Evolutionary conservation across 2,113 vertebrate species (phyloP).

Genomic region (Octodon degus): DNA sequence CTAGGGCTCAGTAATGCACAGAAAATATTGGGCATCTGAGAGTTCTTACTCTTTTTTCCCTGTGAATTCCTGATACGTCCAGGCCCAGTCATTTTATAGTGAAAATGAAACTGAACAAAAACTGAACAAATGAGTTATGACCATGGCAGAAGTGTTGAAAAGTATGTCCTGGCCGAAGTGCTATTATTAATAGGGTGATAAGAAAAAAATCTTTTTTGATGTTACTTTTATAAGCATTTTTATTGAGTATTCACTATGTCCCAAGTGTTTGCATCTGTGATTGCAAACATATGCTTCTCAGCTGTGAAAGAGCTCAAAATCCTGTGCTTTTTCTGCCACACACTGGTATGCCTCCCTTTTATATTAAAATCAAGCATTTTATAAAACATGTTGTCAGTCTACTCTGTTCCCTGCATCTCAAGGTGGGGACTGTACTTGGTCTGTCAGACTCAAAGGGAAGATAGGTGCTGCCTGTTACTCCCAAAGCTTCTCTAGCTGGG

Average conservation of each 20-base stretch:
- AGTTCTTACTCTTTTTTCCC: conserved; percentile 14
- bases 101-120: conserved; percentile 36
- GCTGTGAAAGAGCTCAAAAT: background rate
- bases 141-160: background rate
- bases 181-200: background rate
- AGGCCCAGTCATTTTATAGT: background rate
- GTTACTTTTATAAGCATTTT: background rate
- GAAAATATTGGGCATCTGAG: conserved; percentile 23
- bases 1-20: background rate
- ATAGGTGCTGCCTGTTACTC: background rate
- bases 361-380: background rate
- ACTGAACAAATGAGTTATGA: background rate
- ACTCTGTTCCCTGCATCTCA: background rate
- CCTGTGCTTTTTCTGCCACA: background rate
- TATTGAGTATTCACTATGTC: background rate
- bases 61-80: background rate
- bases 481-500: background rate
- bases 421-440: background rate
- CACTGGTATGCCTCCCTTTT: background rate
- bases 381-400: background rate
- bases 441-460: background rate
- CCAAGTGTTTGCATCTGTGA: background rate
- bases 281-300: background rate
- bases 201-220: conserved; percentile 12
- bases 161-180: background rate